phyloP scores from a whole-genome alignment of 2,888 invertebrate species.

The Leptinotarsa haldemani region DNA sequence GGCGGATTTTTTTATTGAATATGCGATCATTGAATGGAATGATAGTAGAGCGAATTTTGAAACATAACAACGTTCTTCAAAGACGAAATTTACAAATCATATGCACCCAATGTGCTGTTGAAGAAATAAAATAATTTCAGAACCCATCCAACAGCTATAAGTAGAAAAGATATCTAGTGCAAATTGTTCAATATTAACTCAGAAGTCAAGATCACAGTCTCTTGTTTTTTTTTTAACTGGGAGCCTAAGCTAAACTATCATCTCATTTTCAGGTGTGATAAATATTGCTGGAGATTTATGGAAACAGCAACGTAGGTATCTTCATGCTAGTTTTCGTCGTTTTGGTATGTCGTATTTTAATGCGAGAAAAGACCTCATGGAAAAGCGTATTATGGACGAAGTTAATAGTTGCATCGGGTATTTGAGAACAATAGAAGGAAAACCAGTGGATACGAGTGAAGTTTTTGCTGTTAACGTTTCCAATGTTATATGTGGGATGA shows the following conservation, averaged over 20 bases:
- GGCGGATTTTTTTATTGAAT: slow-evolving; percentile 3
- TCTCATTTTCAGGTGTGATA: slow-evolving; percentile 78
- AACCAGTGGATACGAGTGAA: slow-evolving; percentile 79
- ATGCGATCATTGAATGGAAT: neutral
- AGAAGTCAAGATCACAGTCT: too few species aligned
- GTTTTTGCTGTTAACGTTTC: slow-evolving; percentile 84
- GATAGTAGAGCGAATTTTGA: neutral
- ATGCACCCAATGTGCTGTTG: too few species aligned
- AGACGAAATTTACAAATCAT: too few species aligned
- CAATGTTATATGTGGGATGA: slow-evolving; percentile 90
- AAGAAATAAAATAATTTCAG: too few species aligned
- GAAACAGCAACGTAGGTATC: slow-evolving; percentile 90
- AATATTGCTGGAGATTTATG: slow-evolving; percentile 90
- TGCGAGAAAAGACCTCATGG: slow-evolving; percentile 84
- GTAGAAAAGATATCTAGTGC: too few species aligned
- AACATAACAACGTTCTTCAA: neutral
- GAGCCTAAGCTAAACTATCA: neutral
- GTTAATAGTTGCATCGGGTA: slow-evolving; percentile 79
- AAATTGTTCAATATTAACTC: too few species aligned
- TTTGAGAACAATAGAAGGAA: slow-evolving; percentile 73
- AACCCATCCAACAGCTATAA: too few species aligned
- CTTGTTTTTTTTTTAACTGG: too few species aligned
- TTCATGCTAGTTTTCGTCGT: slow-evolving; percentile 85
- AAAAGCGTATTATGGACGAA: slow-evolving; percentile 85
- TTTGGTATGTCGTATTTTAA: slow-evolving; percentile 92